These are phyloP conservation scores for Perccottus glenii DNA, from an alignment of 2,113 vertebrate species.

Conservation along the genomic window DNA sequence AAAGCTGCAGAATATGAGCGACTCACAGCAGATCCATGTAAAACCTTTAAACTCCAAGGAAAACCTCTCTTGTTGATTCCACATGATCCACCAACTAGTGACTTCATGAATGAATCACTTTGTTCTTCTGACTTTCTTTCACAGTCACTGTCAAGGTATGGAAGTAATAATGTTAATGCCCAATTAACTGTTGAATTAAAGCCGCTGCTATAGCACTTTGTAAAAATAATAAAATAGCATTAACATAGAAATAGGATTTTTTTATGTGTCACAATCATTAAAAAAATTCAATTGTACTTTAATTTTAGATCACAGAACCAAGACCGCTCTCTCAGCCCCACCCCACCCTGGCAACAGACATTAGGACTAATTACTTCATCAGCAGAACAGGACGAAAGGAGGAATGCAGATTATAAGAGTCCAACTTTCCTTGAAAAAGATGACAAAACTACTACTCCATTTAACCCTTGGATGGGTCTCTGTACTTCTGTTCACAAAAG, in stretches of 20 bases:
- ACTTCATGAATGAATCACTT: constrained; percentile 8
- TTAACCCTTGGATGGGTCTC: constrained; percentile 5
- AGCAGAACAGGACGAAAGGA: constrained; percentile 65
- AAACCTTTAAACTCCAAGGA: constrained; percentile 7
- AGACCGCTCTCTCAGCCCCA: constrained; percentile 43
- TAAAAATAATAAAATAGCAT: too few species aligned
- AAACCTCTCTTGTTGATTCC: constrained; percentile 20
- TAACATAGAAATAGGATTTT: too few species aligned
- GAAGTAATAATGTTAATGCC: neutral
- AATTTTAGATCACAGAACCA: constrained; percentile 39
- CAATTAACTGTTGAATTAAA: too few species aligned
- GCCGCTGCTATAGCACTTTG: too few species aligned
- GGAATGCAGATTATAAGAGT: constrained; percentile 24
- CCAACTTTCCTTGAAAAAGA: too few species aligned
- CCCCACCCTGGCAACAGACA: constrained; percentile 64
- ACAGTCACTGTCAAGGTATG: constrained; percentile 52
- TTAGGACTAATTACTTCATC: constrained; percentile 70
- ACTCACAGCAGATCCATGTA: constrained; percentile 11
- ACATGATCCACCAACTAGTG: constrained; percentile 18
- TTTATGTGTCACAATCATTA: neutral
- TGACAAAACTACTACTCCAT: neutral
- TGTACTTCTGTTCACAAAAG: constrained; percentile 1
- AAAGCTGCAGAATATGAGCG: constrained; percentile 43
- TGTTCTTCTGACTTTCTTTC: constrained; percentile 23
- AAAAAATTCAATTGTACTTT: neutral